Evolutionary conservation across 2,113 vertebrate genomes (phyloP).

Genomic region (Heteronetta atricapilla): DNA sequence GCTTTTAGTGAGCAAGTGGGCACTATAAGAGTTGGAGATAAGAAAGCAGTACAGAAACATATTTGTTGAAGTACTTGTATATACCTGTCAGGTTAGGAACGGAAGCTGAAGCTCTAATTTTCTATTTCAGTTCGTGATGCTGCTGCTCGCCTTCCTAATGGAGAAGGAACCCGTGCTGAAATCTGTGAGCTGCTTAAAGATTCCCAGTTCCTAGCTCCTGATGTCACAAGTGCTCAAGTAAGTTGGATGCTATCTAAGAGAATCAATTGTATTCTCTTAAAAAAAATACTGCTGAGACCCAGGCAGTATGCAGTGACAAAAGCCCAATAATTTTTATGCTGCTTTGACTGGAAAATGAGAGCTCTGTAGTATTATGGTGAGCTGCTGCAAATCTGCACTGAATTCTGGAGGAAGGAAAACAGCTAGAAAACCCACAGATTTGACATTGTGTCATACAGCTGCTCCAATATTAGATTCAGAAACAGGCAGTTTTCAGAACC

Average conservation of each 20-base stretch:
- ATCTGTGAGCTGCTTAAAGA: slow-evolving; percentile 98
- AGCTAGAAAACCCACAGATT: not conserved
- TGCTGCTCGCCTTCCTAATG: slow-evolving; percentile 94
- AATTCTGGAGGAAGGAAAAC: not conserved
- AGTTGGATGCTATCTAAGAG: not conserved
- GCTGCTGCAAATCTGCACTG: not conserved
- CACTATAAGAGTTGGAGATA: not conserved
- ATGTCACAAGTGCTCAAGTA: slow-evolving; percentile 97
- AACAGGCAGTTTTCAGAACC: not conserved
- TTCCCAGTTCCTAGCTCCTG: slow-evolving; percentile 95
- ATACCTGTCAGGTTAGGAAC: not conserved
- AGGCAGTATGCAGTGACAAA: not conserved
- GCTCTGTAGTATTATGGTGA: not conserved
- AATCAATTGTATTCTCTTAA: not conserved
- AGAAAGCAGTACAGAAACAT: fast-evolving
- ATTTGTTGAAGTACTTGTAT: not conserved
- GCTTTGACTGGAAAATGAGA: not conserved
- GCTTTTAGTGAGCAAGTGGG: not conserved
- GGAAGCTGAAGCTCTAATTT: not conserved
- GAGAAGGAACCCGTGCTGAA: slow-evolving; percentile 95
- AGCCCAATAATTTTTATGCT: not conserved
- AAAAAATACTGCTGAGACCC: not conserved
- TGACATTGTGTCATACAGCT: not conserved
- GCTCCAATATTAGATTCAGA: not conserved
- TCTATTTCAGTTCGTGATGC: slow-evolving; percentile 88